A percentile compares a stretch with the other conserved stretches of the same genome.
phyloP scores from a whole-genome alignment of 2,888 invertebrate species.

The Barypeithes pellucidus region DNA sequence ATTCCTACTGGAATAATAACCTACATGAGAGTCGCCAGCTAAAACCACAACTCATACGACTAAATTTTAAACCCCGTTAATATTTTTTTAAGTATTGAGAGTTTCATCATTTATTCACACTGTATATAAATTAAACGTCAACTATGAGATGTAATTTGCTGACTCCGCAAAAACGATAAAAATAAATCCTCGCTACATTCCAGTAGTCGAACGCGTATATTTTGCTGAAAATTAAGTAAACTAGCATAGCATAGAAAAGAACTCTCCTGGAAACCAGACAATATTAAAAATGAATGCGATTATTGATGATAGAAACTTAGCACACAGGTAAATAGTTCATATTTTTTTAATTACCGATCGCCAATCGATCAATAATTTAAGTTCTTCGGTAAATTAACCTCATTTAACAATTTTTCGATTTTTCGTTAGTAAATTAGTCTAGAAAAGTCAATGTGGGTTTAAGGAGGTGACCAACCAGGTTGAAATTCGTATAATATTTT shows the following conservation, averaged over 20 bases:
- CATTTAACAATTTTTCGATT: too few relatives aligned
- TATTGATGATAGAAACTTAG: constrained; percentile 23
- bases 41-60: too few relatives aligned
- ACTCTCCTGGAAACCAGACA: neutral
- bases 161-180: constrained; percentile 5
- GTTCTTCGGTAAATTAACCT: too few relatives aligned
- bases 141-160: neutral
- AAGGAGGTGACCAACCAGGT: too few relatives aligned
- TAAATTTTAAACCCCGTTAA: too few relatives aligned
- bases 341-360: neutral
- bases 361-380: neutral
- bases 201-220: neutral
- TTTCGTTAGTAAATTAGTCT: too few relatives aligned
- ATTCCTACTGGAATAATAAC: too few relatives aligned
- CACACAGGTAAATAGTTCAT: constrained; percentile 17
- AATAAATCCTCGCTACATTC: neutral
- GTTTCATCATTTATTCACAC: neutral
- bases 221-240: neutral
- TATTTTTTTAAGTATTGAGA: too few relatives aligned
- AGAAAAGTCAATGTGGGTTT: too few relatives aligned
- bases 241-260: neutral
- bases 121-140: neutral
- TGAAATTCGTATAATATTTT: too few relatives aligned
- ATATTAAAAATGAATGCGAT: constrained; percentile 18
- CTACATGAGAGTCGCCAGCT: too few relatives aligned